Evolutionary conservation across 2,797 vertebrate species (phyloP).

Genomic region (Cheirogaleus major): DNA sequence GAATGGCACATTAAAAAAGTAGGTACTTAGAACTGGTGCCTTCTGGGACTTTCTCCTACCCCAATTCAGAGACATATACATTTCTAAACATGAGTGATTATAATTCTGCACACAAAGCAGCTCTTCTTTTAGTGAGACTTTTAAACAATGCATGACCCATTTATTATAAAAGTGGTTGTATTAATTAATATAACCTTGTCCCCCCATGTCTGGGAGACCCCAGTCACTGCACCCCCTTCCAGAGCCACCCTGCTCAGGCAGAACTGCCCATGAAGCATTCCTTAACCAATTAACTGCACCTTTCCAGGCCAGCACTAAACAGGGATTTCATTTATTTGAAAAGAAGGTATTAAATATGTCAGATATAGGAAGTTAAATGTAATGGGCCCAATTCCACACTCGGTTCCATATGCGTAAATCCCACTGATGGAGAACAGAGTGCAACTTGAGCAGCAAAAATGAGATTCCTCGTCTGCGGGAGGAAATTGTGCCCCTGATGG

Average conservation of each 20-base stretch:
- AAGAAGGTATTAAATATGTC: conserved; percentile 78
- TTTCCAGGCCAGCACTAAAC: conserved; percentile 45
- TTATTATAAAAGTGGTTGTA: not conserved
- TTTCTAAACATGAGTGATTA: not conserved
- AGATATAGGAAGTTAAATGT: conserved; percentile 77
- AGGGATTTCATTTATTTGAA: conserved; percentile 77
- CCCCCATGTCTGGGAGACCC: not conserved
- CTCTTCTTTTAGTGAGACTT: not conserved
- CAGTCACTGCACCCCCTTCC: not conserved
- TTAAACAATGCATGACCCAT: not conserved
- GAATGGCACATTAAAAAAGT: not conserved
- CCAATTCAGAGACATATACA: not conserved
- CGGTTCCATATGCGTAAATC: conserved; percentile 78
- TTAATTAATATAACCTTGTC: not conserved
- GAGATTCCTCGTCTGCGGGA: not conserved
- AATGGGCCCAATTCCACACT: conserved; percentile 76
- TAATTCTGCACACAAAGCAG: not conserved
- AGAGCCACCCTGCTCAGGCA: not conserved
- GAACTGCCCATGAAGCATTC: not conserved
- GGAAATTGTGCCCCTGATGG: conserved; percentile 61
- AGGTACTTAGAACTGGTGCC: not conserved
- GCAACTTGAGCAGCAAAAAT: not conserved
- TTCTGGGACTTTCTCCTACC: not conserved
- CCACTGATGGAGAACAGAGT: conserved; percentile 74
- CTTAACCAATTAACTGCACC: not conserved